A percentile compares a stretch with the other conserved stretches of the same genome.
These are phyloP conservation scores for Leptothorax acervorum DNA, from an alignment of 2,888 invertebrate genomes.

Conservation along the genomic window DNA sequence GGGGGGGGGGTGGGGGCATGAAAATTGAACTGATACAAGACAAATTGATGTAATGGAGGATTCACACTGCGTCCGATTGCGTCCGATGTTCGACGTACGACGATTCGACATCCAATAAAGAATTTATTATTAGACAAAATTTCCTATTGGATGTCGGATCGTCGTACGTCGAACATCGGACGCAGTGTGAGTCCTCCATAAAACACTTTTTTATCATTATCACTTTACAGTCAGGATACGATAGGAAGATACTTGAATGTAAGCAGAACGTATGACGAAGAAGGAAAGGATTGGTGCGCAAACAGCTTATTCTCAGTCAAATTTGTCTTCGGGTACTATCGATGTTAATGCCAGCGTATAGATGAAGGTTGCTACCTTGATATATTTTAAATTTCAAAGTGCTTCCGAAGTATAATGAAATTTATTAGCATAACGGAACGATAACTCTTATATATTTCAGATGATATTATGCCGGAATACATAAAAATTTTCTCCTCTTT, in stretches of 20 bases:
- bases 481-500: constrained; percentile 81
- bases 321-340: constrained; percentile 82
- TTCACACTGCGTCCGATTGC: no score
- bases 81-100: no score
- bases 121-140: no score
- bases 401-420: background rate
- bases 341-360: constrained; percentile 80
- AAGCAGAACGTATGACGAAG: constrained; percentile 68
- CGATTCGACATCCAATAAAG: no score
- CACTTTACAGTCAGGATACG: constrained; percentile 67
- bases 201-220: background rate
- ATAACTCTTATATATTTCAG: constrained; percentile 64
- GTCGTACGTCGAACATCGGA: no score
- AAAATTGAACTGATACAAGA: background rate
- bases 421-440: background rate
- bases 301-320: constrained; percentile 81
- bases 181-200: no score
- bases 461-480: constrained; percentile 80
- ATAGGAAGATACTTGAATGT: constrained; percentile 74
- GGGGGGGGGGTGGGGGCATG: no score
- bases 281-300: constrained; percentile 67
- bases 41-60: background rate
- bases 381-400: background rate
- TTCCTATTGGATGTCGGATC: no score
- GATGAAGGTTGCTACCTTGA: constrained; percentile 78